Evolutionary conservation across 2,113 vertebrate genomes (phyloP).

Genomic region (Ailurus styani): DNA sequence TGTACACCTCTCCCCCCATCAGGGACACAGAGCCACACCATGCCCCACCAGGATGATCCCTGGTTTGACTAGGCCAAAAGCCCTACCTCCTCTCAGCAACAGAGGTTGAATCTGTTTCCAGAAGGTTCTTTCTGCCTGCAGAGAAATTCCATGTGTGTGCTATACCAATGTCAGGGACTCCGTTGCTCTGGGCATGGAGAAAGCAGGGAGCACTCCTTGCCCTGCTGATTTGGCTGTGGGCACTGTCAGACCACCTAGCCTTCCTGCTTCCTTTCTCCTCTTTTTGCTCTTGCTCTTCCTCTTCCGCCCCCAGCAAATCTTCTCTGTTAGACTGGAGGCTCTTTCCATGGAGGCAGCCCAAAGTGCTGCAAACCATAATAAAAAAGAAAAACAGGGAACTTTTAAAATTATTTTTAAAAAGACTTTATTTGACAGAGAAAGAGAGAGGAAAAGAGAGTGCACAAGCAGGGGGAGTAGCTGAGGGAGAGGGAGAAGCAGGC

Average conservation of each 20-base stretch:
- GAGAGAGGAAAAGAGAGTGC: too few species aligned
- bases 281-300: too few species aligned
- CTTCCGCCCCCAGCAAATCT: background rate
- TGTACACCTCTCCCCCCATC: background rate
- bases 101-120: background rate
- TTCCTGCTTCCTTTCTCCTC: background rate
- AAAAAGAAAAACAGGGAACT: background rate
- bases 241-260: background rate
- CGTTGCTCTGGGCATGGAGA: rapidly evolving
- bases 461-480: too few species aligned
- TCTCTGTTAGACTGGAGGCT: background rate
- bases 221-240: background rate
- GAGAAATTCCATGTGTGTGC: background rate
- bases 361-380: background rate
- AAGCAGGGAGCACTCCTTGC: background rate
- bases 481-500: too few species aligned
- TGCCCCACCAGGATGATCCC: background rate
- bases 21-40: background rate
- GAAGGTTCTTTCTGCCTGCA: background rate
- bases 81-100: background rate
- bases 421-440: too few species aligned
- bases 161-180: background rate
- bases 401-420: too few species aligned
- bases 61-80: background rate
- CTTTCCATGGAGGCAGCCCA: background rate